phyloP scores from a whole-genome alignment of 2,113 vertebrate species.

The Antigone vipio region DNA sequence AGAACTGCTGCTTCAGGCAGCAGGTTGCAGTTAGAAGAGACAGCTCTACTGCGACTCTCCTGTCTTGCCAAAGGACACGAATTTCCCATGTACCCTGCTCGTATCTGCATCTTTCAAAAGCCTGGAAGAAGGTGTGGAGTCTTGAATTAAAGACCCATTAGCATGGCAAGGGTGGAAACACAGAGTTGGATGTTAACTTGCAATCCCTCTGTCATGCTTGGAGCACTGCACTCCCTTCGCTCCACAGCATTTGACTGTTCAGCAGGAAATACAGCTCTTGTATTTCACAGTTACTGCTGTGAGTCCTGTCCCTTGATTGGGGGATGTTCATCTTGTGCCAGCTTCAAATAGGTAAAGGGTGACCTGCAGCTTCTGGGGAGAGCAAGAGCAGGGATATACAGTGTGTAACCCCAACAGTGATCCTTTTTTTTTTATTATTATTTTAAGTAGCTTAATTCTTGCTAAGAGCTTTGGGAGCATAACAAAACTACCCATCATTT shows the following conservation, averaged over 20 bases:
- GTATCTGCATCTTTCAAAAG: background rate
- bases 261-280: background rate
- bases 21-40: background rate
- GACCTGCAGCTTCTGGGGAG: background rate
- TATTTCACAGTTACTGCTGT: background rate
- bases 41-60: background rate
- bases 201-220: accelerated
- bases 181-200: background rate
- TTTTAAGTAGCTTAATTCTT: background rate
- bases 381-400: background rate
- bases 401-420: background rate
- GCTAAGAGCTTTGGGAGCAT: background rate
- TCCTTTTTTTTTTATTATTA: background rate
- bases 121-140: background rate
- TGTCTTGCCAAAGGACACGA: background rate
- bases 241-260: background rate
- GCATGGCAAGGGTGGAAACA: background rate
- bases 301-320: background rate
- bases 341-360: background rate
- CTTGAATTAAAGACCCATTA: background rate
- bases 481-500: background rate
- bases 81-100: background rate
- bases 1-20: background rate
- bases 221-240: no score
- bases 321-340: background rate